Evolutionary conservation across 2,888 invertebrate species (phyloP).

Genomic region (Habroteleia sp.): DNA sequence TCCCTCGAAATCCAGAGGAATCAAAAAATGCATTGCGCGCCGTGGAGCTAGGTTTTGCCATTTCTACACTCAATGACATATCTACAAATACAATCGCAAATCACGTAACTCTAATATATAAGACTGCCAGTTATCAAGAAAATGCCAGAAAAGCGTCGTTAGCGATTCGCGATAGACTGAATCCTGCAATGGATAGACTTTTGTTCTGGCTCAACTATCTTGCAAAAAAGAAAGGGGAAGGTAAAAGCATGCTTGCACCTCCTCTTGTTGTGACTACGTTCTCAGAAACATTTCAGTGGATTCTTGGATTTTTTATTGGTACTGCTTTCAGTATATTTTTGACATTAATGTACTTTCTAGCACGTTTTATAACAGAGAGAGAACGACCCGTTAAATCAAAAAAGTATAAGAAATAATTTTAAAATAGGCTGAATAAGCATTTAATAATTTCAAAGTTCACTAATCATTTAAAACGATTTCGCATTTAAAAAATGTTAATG

Average conservation of each 20-base stretch:
- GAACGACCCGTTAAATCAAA: conserved; percentile 63
- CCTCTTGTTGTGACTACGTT: conserved; percentile 69
- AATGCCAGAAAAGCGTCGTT: conserved; percentile 73
- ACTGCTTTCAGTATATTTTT: conserved; percentile 63
- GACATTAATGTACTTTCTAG: conserved; percentile 61
- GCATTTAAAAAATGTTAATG: no score
- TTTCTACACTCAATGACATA: conserved; percentile 63
- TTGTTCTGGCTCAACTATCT: conserved; percentile 75
- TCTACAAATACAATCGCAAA: conserved; percentile 65
- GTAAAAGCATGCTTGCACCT: conserved; percentile 68
- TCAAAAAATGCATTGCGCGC: conserved; percentile 71
- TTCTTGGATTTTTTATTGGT: conserved; percentile 74
- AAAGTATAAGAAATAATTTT: conserved; percentile 63
- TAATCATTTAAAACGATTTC: neutral
- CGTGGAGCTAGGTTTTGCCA: conserved; percentile 71
- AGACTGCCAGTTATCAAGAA: conserved; percentile 72
- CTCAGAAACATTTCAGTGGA: conserved; percentile 71
- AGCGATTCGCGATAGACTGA: conserved; percentile 75
- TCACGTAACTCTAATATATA: conserved; percentile 70
- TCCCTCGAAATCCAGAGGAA: conserved; percentile 74
- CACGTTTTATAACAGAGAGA: conserved; percentile 48
- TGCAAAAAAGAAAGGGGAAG: conserved; percentile 71
- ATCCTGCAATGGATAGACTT: conserved; percentile 76
- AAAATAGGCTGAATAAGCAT: neutral
- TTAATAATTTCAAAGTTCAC: neutral